Percentiles rank a stretch among this genome's conserved stretches.
Evolutionary conservation across 2,797 vertebrate genomes (phyloP).

Genomic region (Clarias laeviceps): DNA sequence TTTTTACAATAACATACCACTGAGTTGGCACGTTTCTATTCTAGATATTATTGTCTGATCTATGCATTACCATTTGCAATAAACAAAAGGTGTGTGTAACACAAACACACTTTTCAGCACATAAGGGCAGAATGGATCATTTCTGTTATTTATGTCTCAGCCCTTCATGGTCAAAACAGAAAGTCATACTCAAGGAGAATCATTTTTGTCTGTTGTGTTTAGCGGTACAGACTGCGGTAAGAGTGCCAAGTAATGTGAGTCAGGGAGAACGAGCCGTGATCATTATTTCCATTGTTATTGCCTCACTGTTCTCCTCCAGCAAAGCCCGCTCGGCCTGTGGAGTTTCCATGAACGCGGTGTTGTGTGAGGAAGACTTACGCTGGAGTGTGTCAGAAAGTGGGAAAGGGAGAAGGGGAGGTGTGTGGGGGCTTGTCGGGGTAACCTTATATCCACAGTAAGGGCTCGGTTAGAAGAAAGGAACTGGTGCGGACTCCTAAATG

Average conservation of each 20-base stretch:
- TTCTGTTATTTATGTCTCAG: not conserved
- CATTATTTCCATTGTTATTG: slow-evolving; percentile 71
- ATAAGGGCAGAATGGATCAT: not conserved
- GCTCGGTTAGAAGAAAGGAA: slow-evolving; percentile 2
- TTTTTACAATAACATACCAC: slow-evolving; percentile 64
- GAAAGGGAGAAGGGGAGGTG: not conserved
- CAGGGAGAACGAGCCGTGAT: slow-evolving; percentile 52
- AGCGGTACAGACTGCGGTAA: slow-evolving; percentile 14
- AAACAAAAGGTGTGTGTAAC: not conserved
- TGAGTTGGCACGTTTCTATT: slow-evolving; percentile 61
- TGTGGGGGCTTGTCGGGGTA: too few relatives aligned
- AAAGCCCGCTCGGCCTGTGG: slow-evolving; percentile 31
- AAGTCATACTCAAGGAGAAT: not conserved
- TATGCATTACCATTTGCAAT: slow-evolving; percentile 16
- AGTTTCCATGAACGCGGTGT: slow-evolving; percentile 32
- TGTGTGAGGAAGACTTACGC: slow-evolving; percentile 18
- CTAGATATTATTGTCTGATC: slow-evolving; percentile 49
- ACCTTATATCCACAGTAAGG: not conserved
- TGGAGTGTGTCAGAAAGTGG: slow-evolving; percentile 7
- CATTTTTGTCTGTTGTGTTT: slow-evolving; percentile 10
- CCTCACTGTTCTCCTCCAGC: slow-evolving; percentile 54
- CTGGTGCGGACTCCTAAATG: not conserved
- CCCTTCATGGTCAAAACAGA: not conserved
- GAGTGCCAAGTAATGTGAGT: slow-evolving; percentile 38
- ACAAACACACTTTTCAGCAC: slow-evolving; percentile 19